Evolutionary conservation across 2,797 vertebrate genomes (phyloP), one percentile per base, ranked within the genome.

Genomic region (Melanitta fusca): DNA sequence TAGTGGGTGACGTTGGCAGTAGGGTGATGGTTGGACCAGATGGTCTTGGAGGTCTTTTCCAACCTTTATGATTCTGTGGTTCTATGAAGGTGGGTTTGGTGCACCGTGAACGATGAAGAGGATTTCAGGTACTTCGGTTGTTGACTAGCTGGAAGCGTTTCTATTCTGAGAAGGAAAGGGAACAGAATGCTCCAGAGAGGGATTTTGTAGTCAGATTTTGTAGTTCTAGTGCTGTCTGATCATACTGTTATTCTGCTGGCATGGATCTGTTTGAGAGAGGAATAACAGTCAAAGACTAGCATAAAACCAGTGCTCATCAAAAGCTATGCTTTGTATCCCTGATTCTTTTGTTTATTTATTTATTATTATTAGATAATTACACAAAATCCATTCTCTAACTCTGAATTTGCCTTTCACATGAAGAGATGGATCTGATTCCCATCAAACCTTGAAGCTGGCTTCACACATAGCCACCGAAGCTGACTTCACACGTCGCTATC

Each of bases 141-240:
- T 49, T 73, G 39, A 38, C 36, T 75, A 51, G 25, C 27, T 38
- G 45, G 45, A 89, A 86, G 4, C 13, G 32, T 80, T 89, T 85
- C 19, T n/a, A 11, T 74, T 77, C 71, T 69, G 19, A 51, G 68
- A 54, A 81, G 25, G 65, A 85, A 43, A 69, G 39, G 47, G 64
- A 84, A 36, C 13, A 24, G n/a, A 53, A 54, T 51, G 39, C 61
- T 70, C 39, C 38, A 47, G 65, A 34, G 61, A 27, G n/a, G 32
- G 57, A 32, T 71, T 91, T 54, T 69, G 16, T 47, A 83, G 72
- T 20, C 38, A 51, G 72, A 56, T 91, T 89, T 80, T 91, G 16
- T 39, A 61, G 41, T 68, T 88, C 57, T 57, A 69, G 49, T 21
- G 49, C 24, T 8, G 8, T 53, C 25, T 51, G 5, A 28, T 38